Base-by-base conservation (phyloP, 1,140 invertebrate species). In the Danaus plexippus region DNA sequence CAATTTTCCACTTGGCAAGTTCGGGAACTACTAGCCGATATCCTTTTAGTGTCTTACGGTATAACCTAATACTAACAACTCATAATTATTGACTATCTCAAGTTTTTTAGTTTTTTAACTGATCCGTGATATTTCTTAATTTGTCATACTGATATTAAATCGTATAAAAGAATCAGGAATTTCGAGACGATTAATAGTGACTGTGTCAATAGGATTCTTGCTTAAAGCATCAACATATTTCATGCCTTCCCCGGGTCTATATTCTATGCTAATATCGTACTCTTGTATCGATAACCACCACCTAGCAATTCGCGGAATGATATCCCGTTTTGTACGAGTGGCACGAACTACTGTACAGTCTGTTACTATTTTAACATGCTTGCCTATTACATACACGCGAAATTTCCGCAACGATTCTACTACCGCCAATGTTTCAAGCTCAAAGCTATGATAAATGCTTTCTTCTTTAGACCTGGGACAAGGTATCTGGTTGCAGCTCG, bases 321-420 rank as follows among this genome's bases (percentile, higher is more conserved):
- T 44, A 18, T 52, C 54, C 11, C 47, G 54, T 63, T 76, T 79
- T 4, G 59, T 58, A 32, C 78, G 57, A 0, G 75, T 82, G 1
- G 54, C 48, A 4, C 67, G 43, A 12, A 70, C 52, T 1, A 73
- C 65, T 1, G 65, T 51, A 43, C 66, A 76, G 49, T 86, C 75
- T 7, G 85, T 89, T 12, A 87, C 68, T 0, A 89, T 66, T n/a
- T 62, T 85, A 56, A 90, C 87, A 5, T 81, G 63, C 18, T 66
- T 82, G 18, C 77, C 76, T 42, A 73, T 58, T 10, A 90, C 63
- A 69, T 85, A 90, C 41, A 77, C 61, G 8, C 73, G 59, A 63
- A 89, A 89, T 44, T 79, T 67, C 60, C 79, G 70, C 5, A 90
- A 68, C 1, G 82, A 80, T 63, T 79, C 74, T 3, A 89, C 69